Evolutionary conservation across 2,113 vertebrate species (phyloP), one percentile per base, ranked within the genome.

Genomic region (Ibidorhyncha struthersii): DNA sequence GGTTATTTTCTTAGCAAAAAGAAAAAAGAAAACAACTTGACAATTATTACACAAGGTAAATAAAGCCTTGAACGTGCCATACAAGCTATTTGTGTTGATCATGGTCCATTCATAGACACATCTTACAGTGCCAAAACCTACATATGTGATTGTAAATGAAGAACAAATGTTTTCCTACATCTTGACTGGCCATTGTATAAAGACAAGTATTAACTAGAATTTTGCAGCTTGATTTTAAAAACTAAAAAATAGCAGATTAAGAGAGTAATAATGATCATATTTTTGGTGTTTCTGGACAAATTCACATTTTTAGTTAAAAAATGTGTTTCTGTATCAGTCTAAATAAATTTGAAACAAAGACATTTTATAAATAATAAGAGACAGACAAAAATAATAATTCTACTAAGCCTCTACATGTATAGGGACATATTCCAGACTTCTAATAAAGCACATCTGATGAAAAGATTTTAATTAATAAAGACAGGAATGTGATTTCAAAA

Each of bases 141-240:
- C 10, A 1, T 2, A 16, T 6, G 21, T 52, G 36, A 43, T 0
- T 41, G 14, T 2, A 58, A 86, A 55, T 2, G 10, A 50, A 45
- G 16, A 82, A 32, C 8, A 77, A 53, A 20, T 81, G 23, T 40
- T 66, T 49, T 53, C 41, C 30, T 30, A 34, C 8, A 63, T 34
- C 66, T 49, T 43, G 17, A 36, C 14, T 34, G 11, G 41, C 23
- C 55, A 20, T 1, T 2, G 0, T 18, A 36, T 14, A 52, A 78
- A 56, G 32, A 66, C 25, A 79, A 29, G 6, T 4, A 56, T 61
- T 55, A 63, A 72, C 12, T 38, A 53, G 47, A 55, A 18, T 41
- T 56, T 7, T 41, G 9, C 40, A 93, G 53, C 8, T 89, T 72
- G 19, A 15, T 77, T 70, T 81, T 47, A 32, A 59, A 50, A 91